These are phyloP conservation scores for Cheilosia grossa DNA, from an alignment of 2,888 invertebrate genomes.

Conservation along the genomic window DNA sequence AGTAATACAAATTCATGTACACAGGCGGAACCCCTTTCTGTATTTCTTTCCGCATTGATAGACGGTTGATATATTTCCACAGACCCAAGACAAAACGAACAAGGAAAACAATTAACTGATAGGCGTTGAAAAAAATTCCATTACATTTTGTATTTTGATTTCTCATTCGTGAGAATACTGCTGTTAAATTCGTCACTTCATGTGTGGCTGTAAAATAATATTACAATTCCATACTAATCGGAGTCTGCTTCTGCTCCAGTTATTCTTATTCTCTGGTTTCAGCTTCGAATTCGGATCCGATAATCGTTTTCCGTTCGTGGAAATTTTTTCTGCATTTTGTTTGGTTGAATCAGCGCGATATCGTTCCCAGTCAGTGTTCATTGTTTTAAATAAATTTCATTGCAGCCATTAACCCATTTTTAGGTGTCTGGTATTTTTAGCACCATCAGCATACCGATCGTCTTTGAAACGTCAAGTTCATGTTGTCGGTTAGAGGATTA, in stretches of 20 bases:
- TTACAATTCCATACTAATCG: neutral
- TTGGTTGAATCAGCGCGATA: neutral
- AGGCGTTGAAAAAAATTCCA: slow-evolving; percentile 22
- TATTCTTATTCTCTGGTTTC: slow-evolving; percentile 38
- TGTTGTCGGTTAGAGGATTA: neutral
- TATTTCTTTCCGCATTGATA: neutral
- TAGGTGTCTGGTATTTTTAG: too few relatives aligned
- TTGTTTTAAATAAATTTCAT: too few relatives aligned
- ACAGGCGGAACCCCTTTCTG: slow-evolving; percentile 9
- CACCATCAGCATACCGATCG: too few relatives aligned
- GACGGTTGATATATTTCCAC: neutral
- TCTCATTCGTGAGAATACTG: neutral
- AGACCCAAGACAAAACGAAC: neutral
- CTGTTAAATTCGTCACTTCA: neutral
- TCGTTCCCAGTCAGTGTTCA: neutral
- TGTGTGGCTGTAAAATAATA: neutral
- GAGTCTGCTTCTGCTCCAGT: slow-evolving; percentile 35
- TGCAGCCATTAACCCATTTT: too few relatives aligned
- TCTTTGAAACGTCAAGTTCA: neutral
- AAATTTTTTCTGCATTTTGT: slow-evolving; percentile 51
- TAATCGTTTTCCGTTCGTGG: slow-evolving; percentile 47
- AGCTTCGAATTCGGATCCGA: slow-evolving; percentile 27
- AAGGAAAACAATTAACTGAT: slow-evolving; percentile 8
- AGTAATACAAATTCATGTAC: neutral
- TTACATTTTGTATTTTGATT: slow-evolving; percentile 3